These are phyloP conservation scores for Ormyrus pomaceus DNA, from an alignment of 2,888 invertebrate species.

Conservation along the genomic window DNA sequence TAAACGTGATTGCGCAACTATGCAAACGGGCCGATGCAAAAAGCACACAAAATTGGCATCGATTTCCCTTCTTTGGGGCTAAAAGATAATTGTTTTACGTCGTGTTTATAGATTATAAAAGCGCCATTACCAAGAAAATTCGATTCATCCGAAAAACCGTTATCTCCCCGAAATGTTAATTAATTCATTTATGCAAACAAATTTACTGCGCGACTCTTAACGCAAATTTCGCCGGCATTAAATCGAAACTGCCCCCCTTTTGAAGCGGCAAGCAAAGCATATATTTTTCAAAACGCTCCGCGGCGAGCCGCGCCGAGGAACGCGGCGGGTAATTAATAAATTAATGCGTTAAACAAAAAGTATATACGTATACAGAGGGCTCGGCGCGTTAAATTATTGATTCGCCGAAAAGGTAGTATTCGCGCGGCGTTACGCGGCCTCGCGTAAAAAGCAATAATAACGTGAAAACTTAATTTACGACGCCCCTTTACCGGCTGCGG, in stretches of 20 bases:
- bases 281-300: conserved; percentile 14
- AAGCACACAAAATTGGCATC: too few species aligned
- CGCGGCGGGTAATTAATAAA: conserved; percentile 18
- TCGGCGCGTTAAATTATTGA: background rate
- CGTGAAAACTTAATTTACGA: conserved; percentile 21
- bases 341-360: background rate
- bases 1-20: too few species aligned
- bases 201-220: background rate
- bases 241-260: background rate
- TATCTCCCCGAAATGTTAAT: background rate
- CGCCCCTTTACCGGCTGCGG: too few species aligned
- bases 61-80: too few species aligned
- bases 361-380: background rate
- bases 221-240: conserved; percentile 1
- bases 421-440: background rate
- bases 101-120: too few species aligned
- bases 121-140: too few species aligned
- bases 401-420: background rate
- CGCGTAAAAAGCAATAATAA: background rate
- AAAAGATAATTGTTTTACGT: too few species aligned
- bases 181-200: conserved; percentile 5
- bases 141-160: background rate
- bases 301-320: too few species aligned
- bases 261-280: background rate
- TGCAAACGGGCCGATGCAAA: too few species aligned